Base-by-base conservation (phyloP, 2,113 vertebrate species). In the Petromus typicus region DNA sequence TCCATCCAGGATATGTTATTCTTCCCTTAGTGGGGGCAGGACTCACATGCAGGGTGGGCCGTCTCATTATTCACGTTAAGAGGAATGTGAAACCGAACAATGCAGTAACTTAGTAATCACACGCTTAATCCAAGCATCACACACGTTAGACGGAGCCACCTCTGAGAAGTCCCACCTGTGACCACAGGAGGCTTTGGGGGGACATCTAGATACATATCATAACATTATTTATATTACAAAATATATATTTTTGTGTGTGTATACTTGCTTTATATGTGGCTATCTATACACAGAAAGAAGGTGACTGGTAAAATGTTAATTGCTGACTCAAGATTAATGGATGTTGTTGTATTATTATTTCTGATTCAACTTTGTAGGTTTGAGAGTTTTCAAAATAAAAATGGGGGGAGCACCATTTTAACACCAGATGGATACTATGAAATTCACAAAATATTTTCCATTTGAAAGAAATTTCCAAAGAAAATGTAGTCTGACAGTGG, bases 361-460 rank as follows among this genome's bases (percentile, higher is more conserved):
- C 82, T n/a, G n/a, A n/a, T 67, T 45, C 37, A 94, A 88, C 37
- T 90, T 86, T 85, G 6, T 90, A 76, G 51, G 11, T 75, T 59
- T 51, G 57, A 67, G 73, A 61, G n/a, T 83, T 93, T 96, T 59
- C 64, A 67, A 81, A 71, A 91, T 79, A 78, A 94, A 92, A 66
- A 66, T 69, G 13, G 5, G 23, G 10, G 13, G 57, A 56, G 10
- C 22, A 75, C 37, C 59, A 82, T 66, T 83, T 92, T 69, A 81
- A 64, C 16, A 82, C 9, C 32, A 73, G 83, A 57, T 40, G 5
- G 32, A 37, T 69, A 79, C 17, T 43, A 78, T n/a, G 90, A 71
- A 85, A 84, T 23, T 69, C 43, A 91, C 7, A n/a, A 23, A 56
- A 18, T 14, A 1, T 32, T 87, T 83, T 86, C 56, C 8, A 57